These are phyloP conservation scores for Polia nebulosa DNA, from an alignment of 2,888 invertebrate genomes.

Conservation along the genomic window DNA sequence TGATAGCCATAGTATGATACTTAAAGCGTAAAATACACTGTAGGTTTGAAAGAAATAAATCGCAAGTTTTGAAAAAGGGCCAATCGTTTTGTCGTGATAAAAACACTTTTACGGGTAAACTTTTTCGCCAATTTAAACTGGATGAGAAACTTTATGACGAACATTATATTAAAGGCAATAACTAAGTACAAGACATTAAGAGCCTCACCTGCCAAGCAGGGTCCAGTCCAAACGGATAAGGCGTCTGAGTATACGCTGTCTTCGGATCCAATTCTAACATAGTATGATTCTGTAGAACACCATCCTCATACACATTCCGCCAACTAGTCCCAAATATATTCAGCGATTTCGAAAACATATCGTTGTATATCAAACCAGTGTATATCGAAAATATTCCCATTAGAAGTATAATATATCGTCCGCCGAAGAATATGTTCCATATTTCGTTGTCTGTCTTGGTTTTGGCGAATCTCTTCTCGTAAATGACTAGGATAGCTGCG, in stretches of 20 bases:
- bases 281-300: conserved; percentile 74
- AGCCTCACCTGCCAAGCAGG: conserved; percentile 93
- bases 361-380: conserved; percentile 94
- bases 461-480: conserved; percentile 91
- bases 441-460: conserved; percentile 92
- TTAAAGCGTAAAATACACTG: no score
- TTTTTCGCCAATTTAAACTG: no score
- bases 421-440: conserved; percentile 94
- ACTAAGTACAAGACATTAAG: not conserved
- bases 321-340: conserved; percentile 93
- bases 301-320: conserved; percentile 84
- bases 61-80: no score
- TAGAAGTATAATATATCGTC: conserved; percentile 93
- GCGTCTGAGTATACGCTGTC: conserved; percentile 82
- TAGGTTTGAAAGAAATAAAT: no score
- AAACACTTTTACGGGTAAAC: no score
- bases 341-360: conserved; percentile 93
- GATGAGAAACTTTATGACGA: no score
- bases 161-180: no score
- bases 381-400: conserved; percentile 95
- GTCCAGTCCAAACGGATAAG: conserved; percentile 94
- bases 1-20: no score
- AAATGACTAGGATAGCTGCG: conserved; percentile 92
- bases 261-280: conserved; percentile 86
- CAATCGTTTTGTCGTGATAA: no score